These are phyloP conservation scores for Dermolepida albohirtum DNA, from an alignment of 2,888 invertebrate species.

Conservation along the genomic window DNA sequence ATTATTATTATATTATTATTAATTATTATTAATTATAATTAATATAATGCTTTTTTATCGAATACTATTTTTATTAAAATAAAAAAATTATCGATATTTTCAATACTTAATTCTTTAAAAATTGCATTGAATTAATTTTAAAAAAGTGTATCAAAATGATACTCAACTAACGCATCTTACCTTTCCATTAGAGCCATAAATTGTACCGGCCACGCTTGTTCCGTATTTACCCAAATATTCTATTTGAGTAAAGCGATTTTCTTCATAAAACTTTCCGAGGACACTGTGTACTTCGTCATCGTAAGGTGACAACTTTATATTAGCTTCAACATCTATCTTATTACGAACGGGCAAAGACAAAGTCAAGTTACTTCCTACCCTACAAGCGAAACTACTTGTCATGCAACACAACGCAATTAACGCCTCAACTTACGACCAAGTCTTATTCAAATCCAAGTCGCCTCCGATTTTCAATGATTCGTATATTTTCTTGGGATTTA, in stretches of 20 bases:
- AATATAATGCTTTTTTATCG: too few species aligned
- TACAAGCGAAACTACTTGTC: conserved; percentile 50
- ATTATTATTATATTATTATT: too few species aligned
- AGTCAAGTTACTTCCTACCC: conserved; percentile 71
- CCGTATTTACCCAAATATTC: conserved; percentile 67
- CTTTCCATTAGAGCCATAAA: conserved; percentile 71
- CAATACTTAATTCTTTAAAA: too few species aligned
- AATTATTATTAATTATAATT: too few species aligned
- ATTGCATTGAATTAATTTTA: too few species aligned
- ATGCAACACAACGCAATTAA: conserved; percentile 42
- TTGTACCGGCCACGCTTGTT: conserved; percentile 67
- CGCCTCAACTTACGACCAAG: conserved; percentile 66
- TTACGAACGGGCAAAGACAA: conserved; percentile 67
- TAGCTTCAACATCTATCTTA: conserved; percentile 69
- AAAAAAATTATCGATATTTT: too few species aligned
- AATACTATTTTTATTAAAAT: too few species aligned
- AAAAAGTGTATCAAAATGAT: too few species aligned
- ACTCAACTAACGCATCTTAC: conserved; percentile 62
- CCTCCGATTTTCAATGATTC: conserved; percentile 68
- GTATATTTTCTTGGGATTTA: conserved; percentile 69
- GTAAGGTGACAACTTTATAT: conserved; percentile 73
- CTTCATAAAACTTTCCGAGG: conserved; percentile 66
- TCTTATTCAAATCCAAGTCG: conserved; percentile 69
- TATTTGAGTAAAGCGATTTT: conserved; percentile 50
- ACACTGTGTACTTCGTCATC: conserved; percentile 74